Percentiles rank a stretch among this genome's conserved stretches.
Conservation (phyloP, 2,113 vertebrate species). For the Pteruthius melanotis region DNA sequence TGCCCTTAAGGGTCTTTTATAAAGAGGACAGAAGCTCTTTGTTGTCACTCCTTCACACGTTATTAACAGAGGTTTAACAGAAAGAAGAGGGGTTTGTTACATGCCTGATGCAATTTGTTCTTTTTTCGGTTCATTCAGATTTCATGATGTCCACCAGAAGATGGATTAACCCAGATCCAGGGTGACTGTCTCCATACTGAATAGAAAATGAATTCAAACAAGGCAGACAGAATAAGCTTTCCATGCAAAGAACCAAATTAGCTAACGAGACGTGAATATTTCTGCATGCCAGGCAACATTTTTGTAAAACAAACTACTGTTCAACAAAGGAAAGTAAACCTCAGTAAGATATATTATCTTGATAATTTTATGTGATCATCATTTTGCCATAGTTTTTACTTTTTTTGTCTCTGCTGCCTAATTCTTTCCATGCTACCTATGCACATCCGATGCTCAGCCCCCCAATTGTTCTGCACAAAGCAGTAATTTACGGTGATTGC, state of each 20-base stretch:
- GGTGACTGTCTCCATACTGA: slow-evolving; percentile 40
- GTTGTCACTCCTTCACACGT: slow-evolving; percentile 61
- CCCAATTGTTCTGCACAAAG: not conserved
- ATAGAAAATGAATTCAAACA: slow-evolving; percentile 15
- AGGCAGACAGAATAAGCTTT: slow-evolving; percentile 23
- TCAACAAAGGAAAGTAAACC: not conserved
- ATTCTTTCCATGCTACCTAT: not conserved
- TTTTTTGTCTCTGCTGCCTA: not conserved
- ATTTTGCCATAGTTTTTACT: not conserved
- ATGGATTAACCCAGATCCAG: slow-evolving; percentile 43
- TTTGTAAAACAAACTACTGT: not conserved
- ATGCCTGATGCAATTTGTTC: slow-evolving; percentile 48
- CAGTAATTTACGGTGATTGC: not conserved
- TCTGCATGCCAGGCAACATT: not conserved
- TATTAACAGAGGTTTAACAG: slow-evolving; percentile 62
- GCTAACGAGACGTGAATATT: not conserved
- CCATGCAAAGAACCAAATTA: not conserved
- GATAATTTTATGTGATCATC: not conserved
- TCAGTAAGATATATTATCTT: not conserved
- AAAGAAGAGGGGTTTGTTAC: slow-evolving; percentile 53
- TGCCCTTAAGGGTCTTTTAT: slow-evolving; percentile 57
- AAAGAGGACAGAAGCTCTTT: slow-evolving; percentile 67
- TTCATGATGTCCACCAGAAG: slow-evolving; percentile 46
- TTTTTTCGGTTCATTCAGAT: slow-evolving; percentile 52
- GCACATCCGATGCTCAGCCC: not conserved